Percentiles rank a stretch among this genome's conserved stretches.
Conservation (phyloP, 1,140 invertebrate species). For the Asobara japonica region DNA sequence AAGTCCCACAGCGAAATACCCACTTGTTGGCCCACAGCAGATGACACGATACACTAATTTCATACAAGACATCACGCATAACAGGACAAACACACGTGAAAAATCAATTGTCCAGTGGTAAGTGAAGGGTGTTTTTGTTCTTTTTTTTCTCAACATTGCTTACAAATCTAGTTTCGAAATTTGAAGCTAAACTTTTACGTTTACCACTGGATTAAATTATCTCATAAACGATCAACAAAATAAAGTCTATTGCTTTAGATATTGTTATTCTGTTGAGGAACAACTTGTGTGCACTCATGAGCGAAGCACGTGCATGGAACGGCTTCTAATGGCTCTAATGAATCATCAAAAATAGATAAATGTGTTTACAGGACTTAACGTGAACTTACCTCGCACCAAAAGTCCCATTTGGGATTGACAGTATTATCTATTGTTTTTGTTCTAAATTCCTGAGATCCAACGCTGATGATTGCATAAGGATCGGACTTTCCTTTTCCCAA, state of each 20-base stretch:
- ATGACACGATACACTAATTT: conserved; percentile 67
- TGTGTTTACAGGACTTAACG: no score
- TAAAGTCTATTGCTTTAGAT: not conserved
- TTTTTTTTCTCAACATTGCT: no score
- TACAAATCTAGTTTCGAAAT: no score
- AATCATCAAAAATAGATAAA: conserved; percentile 18
- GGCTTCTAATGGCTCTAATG: conserved; percentile 10
- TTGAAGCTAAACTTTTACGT: no score
- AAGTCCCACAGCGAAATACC: conserved; percentile 83
- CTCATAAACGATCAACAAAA: not conserved
- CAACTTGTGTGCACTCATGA: conserved; percentile 26
- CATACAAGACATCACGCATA: conserved; percentile 61
- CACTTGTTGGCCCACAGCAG: conserved; percentile 78
- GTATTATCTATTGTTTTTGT: conserved; percentile 91
- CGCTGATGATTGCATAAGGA: conserved; percentile 89
- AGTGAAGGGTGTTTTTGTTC: not conserved
- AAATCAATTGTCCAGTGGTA: not conserved
- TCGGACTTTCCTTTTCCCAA: conserved; percentile 96
- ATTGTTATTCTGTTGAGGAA: conserved; percentile 3
- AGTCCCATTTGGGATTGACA: conserved; percentile 94
- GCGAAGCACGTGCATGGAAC: conserved; percentile 38
- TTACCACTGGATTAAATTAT: not conserved
- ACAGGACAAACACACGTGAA: conserved; percentile 58
- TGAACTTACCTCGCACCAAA: conserved; percentile 90
- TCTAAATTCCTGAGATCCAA: conserved; percentile 88